Percentiles rank a stretch among this genome's conserved stretches.
phyloP scores from a whole-genome alignment of 2,797 vertebrate genomes.

The Thamnophis elegans region DNA sequence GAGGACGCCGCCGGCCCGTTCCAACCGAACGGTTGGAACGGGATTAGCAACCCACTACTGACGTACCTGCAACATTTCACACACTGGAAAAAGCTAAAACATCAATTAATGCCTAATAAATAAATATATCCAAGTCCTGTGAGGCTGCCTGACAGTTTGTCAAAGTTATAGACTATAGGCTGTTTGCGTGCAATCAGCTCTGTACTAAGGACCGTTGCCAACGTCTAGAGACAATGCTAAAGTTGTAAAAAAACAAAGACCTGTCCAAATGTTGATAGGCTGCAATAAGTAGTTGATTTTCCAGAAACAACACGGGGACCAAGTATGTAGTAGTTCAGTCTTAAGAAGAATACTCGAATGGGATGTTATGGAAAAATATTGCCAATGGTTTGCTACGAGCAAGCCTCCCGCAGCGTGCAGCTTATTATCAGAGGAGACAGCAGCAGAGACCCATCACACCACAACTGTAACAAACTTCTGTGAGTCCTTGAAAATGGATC shows the following conservation, averaged over 20 bases:
- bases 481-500: not conserved
- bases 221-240: not conserved
- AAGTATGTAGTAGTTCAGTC: not conserved
- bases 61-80: not conserved
- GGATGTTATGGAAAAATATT: not conserved
- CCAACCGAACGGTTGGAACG: too few species aligned
- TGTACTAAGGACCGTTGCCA: not conserved
- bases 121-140: not conserved
- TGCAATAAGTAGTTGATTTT: not conserved
- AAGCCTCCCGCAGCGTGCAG: not conserved
- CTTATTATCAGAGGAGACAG: too few species aligned
- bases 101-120: not conserved
- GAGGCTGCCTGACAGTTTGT: not conserved
- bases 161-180: not conserved
- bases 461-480: not conserved
- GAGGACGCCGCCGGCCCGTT: too few species aligned
- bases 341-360: rapidly evolving
- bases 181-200: not conserved
- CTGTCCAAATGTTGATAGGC: not conserved
- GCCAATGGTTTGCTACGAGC: not conserved
- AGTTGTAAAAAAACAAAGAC: not conserved
- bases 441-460: not conserved
- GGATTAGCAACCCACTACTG: too few species aligned
- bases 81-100: not conserved
- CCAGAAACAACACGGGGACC: not conserved